These are phyloP conservation scores for Probaryconus sp. DNA, from an alignment of 1,140 invertebrate genomes.

Conservation along the genomic window DNA sequence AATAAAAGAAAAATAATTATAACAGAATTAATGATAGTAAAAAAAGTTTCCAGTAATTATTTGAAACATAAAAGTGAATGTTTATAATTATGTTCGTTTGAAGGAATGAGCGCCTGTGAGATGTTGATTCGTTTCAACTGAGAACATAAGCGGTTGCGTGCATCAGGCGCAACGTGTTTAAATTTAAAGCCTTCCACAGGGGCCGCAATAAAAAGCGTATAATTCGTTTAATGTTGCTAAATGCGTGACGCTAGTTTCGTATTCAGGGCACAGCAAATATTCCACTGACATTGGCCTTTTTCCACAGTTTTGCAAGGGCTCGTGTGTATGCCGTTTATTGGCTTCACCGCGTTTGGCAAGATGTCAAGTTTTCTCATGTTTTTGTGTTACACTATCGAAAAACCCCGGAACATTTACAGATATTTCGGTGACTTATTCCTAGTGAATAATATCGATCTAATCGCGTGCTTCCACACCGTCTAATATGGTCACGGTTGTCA, in stretches of 20 bases:
- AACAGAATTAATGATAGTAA: too few relatives aligned
- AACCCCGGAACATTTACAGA: too few relatives aligned
- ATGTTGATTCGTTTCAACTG: conserved; percentile 1
- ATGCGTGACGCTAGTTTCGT: conserved; percentile 19
- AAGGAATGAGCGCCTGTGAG: conserved; percentile 3
- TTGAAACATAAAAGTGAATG: too few relatives aligned
- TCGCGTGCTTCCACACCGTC: too few relatives aligned
- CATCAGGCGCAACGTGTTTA: conserved; percentile 12
- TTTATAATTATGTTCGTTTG: background rate
- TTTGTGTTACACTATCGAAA: background rate
- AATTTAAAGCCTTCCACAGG: conserved; percentile 9
- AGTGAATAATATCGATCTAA: too few relatives aligned
- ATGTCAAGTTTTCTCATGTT: conserved; percentile 26
- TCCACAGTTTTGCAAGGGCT: conserved; percentile 42
- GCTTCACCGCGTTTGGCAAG: conserved; percentile 26
- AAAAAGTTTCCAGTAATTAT: too few relatives aligned
- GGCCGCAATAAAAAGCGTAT: conserved; percentile 25
- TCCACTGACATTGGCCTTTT: conserved; percentile 70
- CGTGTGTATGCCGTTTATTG: conserved; percentile 21
- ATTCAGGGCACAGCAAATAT: conserved; percentile 33
- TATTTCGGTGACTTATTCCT: too few relatives aligned
- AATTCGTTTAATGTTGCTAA: conserved; percentile 19
- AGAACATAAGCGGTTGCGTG: conserved; percentile 10
- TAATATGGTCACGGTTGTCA: too few relatives aligned
- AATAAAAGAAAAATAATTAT: too few relatives aligned